These are phyloP conservation scores for Crematogaster levior DNA, from an alignment of 2,888 invertebrate genomes.

Conservation along the genomic window DNA sequence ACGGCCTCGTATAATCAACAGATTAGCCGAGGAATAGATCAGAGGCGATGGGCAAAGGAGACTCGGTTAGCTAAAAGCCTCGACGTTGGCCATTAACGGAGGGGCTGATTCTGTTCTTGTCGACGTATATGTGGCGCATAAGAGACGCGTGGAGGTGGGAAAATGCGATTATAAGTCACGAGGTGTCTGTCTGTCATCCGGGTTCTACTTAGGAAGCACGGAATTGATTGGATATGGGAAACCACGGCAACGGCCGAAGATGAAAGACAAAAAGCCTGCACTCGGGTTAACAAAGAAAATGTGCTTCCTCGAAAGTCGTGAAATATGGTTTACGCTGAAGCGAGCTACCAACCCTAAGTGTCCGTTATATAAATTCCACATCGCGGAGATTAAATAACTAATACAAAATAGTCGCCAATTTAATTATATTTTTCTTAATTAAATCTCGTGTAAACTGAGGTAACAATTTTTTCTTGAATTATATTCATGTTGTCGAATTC, in stretches of 20 bases:
- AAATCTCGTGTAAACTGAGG: not conserved
- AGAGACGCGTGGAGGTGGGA: constrained; percentile 75
- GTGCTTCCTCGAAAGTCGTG: constrained; percentile 58
- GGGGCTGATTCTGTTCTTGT: constrained; percentile 80
- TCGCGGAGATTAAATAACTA: not conserved
- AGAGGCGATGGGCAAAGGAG: constrained; percentile 80
- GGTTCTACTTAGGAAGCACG: constrained; percentile 72
- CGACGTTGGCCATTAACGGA: constrained; percentile 84
- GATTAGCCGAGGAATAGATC: constrained; percentile 85
- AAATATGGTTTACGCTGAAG: constrained; percentile 2
- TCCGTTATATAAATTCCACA: not conserved
- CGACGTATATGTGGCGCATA: constrained; percentile 62
- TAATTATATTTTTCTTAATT: constrained; percentile 2
- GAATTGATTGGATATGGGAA: constrained; percentile 83
- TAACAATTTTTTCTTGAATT: not conserved
- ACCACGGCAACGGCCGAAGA: constrained; percentile 72
- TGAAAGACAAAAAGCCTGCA: constrained; percentile 81
- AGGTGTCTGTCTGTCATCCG: constrained; percentile 79
- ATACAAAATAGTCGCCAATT: not conserved
- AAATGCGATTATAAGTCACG: constrained; percentile 86
- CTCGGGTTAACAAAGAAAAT: constrained; percentile 68
- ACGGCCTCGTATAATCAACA: constrained; percentile 85
- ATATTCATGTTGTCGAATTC: not conserved
- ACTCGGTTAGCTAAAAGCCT: constrained; percentile 85
- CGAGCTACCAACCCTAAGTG: not conserved